Evolutionary conservation across 2,888 invertebrate genomes (phyloP), one percentile per base, ranked within the genome.

Genomic region (Torymus tubicola): DNA sequence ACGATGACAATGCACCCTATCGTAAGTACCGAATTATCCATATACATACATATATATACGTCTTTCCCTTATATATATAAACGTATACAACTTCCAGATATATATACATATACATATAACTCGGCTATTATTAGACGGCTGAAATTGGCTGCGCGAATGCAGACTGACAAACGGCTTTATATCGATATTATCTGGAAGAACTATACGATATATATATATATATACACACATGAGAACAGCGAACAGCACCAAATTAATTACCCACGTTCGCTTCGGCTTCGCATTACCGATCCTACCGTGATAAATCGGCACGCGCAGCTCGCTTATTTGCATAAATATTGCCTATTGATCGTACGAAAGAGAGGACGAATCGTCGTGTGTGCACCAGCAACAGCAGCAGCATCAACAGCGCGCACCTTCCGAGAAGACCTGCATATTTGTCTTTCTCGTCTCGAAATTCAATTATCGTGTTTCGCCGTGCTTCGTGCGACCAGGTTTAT

Each of bases 1-100:
- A 89, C 87, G 90, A 91, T 85, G 83, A 86, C 84, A 89, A 89
- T 86, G 93, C 93, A 90, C 93, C 93, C 91, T 92, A 90, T 87
- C 93, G 94, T 94, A 91, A 94, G 94, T 94, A 89, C 69, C 14
- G 16, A n/a, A 16, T 57, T 64, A 55, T 60, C 5, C 1, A 58
- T 4, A 42, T 31, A 8, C 8, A 42, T 42, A 4, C 8, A 42
- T 8, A 42, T 8, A 8, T n/a, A n/a, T n/a, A n/a, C n/a, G n/a
- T 31, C 10, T 1, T 8, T 42, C 8, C 42, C 31, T 8, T 31
- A 1, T 31, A 21, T 21, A 2, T 31, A 18, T 13, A 24, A 5
- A 0, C 42, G 42, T 42, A 42, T 42, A 42, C 5, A 31, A 31
- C 14, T 42, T 60, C 50, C 50, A 24, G 52, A 61, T 52, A 72